Evolutionary conservation across 2,797 vertebrate species (phyloP).

Genomic region (Glossophaga mutica): DNA sequence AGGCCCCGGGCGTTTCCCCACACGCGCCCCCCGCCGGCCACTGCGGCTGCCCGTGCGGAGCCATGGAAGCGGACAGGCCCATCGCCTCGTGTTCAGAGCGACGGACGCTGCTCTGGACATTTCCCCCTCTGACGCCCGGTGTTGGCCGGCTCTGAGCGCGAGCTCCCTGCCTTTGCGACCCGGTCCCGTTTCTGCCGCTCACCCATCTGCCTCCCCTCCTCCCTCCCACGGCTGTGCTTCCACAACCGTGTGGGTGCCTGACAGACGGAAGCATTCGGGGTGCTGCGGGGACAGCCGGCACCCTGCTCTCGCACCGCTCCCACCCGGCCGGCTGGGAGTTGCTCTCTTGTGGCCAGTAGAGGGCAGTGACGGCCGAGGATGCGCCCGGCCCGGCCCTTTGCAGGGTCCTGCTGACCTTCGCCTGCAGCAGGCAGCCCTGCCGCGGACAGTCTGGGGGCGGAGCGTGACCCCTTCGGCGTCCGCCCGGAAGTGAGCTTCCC

Average conservation of each 20-base stretch:
- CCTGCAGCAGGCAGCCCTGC: constrained; percentile 4
- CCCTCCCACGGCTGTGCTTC: neutral
- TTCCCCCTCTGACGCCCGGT: neutral
- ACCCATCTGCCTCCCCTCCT: neutral
- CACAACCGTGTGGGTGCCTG: fast-evolving
- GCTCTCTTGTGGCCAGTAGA: constrained; percentile 64
- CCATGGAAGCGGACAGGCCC: neutral
- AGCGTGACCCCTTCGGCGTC: no score
- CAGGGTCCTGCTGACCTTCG: neutral
- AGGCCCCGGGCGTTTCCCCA: neutral
- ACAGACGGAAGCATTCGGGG: no score
- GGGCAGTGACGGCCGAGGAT: constrained; percentile 65
- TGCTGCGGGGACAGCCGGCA: fast-evolving
- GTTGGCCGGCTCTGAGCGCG: no score
- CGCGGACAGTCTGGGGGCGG: neutral
- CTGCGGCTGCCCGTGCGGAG: neutral
- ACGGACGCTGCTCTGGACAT: neutral
- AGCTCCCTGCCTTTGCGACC: neutral
- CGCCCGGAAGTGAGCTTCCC: constrained; percentile 78
- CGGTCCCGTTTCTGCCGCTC: neutral
- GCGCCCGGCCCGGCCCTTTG: neutral
- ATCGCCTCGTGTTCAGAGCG: fast-evolving
- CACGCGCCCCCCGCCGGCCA: neutral
- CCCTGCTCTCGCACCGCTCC: neutral
- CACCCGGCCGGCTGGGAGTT: no score